Conservation (phyloP, 2,888 invertebrate species). For the Choreutis nemorana region DNA sequence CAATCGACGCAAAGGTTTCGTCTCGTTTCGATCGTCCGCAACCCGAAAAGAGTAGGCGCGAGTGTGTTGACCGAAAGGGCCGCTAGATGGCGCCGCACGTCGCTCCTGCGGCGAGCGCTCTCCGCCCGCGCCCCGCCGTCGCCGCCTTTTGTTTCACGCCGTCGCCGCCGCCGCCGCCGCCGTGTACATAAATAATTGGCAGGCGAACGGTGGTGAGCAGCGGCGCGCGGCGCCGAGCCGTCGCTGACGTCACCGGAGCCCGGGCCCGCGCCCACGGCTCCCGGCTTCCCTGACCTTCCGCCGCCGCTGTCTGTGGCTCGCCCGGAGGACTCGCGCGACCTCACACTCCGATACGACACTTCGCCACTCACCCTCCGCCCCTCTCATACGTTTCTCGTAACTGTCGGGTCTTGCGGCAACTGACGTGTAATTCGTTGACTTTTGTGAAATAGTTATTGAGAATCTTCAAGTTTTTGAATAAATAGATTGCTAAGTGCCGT, state of each 20-base stretch:
- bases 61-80: conserved; percentile 55
- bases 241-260: conserved; percentile 63
- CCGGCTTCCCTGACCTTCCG: conserved; percentile 62
- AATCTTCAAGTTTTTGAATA: background rate
- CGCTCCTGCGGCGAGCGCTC: conserved; percentile 63
- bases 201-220: conserved; percentile 49
- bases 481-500: too few species aligned
- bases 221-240: conserved; percentile 53
- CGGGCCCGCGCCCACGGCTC: conserved; percentile 40
- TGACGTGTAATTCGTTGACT: background rate
- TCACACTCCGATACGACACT: conserved; percentile 45
- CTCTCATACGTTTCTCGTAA: conserved; percentile 24
- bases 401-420: conserved; percentile 25
- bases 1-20: conserved; percentile 40
- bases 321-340: conserved; percentile 42
- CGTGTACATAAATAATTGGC: conserved; percentile 59
- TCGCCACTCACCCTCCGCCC: conserved; percentile 43
- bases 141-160: conserved; percentile 58
- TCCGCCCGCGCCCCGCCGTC: conserved; percentile 54
- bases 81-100: conserved; percentile 60
- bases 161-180: conserved; percentile 46
- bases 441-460: background rate
- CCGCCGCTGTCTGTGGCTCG: conserved; percentile 49
- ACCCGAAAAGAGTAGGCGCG: conserved; percentile 49
- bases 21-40: conserved; percentile 63